Base-by-base conservation (phyloP, 1,140 invertebrate species). In the Diorhabda sublineata region DNA sequence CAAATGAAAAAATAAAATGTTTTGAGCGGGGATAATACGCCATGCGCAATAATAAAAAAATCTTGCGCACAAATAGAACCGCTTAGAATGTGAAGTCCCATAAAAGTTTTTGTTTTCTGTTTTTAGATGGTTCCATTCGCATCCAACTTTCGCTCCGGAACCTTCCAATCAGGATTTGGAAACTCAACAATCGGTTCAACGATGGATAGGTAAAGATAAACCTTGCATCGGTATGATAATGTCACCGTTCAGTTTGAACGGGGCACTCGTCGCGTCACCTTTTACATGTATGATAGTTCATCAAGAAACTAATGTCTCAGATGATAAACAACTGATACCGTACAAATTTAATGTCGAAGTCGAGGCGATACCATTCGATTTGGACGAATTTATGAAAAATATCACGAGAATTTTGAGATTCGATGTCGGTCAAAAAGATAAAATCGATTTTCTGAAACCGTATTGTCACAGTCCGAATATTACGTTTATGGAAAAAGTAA, bases 71-170 rank as follows among this genome's bases (percentile, higher is more conserved):
- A 26, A 26, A 26, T 26, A 26, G 26, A 26, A 26, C 26, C 26
- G 26, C 26, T 26, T 26, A 26, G 26, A 26, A 26, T 26, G 26
- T 1, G 26, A 26, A 26, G 26, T 26, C 26, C 26, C 26, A 26
- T 26, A 26, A 26, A 26, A 26, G 26, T 26, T 26, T 26, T 26
- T 26, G 26, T 26, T 26, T 26, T 26, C 26, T 60, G 82, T 88
- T 8, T 82, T 89, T 4, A 87, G 88, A 3, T 89, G 88, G 88
- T 89, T 88, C 76, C 88, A 89, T 76, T 88, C 87, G 2, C 88
- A 89, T 80, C 88, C 88, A 41, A 85, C 84, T n/a, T 89, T 89
- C 72, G 78, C 81, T 5, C 85, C 88, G 2, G 84, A 87, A 74
- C 88, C 88, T 3, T 88, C 87, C 3, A 76, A 86, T 7, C 82